phyloP scores from a whole-genome alignment of 1,140 invertebrate species.

The Cecropterus lyciades region DNA sequence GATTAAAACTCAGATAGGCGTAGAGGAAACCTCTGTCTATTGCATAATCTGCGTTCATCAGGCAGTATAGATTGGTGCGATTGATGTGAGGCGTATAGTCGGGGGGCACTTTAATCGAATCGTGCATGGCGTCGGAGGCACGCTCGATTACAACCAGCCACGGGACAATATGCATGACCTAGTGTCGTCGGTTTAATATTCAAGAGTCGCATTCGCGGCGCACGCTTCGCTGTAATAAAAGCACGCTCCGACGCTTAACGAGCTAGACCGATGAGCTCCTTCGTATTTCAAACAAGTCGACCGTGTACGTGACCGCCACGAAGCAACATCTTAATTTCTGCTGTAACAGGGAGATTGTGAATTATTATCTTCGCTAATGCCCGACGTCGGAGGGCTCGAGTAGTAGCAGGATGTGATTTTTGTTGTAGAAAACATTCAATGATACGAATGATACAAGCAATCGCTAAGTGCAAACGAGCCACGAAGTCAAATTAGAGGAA shows the following conservation, averaged over 20 bases:
- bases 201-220: constrained; percentile 68
- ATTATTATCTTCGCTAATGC: constrained; percentile 61
- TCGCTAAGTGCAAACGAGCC: no score
- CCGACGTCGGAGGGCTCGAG: constrained; percentile 30
- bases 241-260: constrained; percentile 81
- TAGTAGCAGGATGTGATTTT: constrained; percentile 11
- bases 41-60: constrained; percentile 11
- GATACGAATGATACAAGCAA: no score
- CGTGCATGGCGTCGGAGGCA: constrained; percentile 50
- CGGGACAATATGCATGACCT: constrained; percentile 75
- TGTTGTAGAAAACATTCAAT: background rate
- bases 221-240: constrained; percentile 77
- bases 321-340: constrained; percentile 76
- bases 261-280: constrained; percentile 77
- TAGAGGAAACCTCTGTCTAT: constrained; percentile 25
- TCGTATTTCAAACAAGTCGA: constrained; percentile 80
- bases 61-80: constrained; percentile 16
- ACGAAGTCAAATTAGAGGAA: no score
- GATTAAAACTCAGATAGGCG: constrained; percentile 9
- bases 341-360: constrained; percentile 67
- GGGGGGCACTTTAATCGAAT: constrained; percentile 45
- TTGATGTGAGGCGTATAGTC: constrained; percentile 23
- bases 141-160: constrained; percentile 55
- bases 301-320: constrained; percentile 74
- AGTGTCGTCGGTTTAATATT: constrained; percentile 75